phyloP scores from a whole-genome alignment of 2,888 invertebrate species.

The Polia nebulosa region DNA sequence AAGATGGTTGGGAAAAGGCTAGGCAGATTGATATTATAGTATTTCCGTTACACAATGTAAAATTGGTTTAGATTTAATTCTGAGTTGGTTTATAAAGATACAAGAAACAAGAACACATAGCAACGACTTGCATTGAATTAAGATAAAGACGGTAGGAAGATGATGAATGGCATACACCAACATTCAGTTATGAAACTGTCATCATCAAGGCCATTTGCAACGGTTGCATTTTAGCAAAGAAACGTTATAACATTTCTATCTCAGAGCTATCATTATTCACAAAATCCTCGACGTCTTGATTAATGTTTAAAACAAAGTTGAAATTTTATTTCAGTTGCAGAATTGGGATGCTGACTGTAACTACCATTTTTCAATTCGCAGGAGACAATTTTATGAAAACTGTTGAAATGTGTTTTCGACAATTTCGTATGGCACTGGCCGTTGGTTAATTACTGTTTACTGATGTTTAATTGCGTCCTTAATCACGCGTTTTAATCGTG shows the following conservation, averaged over 20 bases:
- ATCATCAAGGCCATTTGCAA: constrained; percentile 64
- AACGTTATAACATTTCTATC: constrained; percentile 63
- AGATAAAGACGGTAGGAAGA: not conserved
- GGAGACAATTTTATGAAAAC: constrained; percentile 63
- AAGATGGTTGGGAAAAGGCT: too few species aligned
- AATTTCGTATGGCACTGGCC: constrained; percentile 30
- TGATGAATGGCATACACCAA: constrained; percentile 32
- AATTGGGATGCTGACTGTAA: constrained; percentile 56
- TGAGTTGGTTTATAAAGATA: too few species aligned
- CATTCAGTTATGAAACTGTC: constrained; percentile 46
- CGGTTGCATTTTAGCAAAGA: constrained; percentile 62
- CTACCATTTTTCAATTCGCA: constrained; percentile 66
- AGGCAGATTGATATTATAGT: too few species aligned
- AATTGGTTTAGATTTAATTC: too few species aligned
- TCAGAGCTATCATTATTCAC: constrained; percentile 77
- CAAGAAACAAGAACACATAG: not conserved
- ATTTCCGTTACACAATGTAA: too few species aligned
- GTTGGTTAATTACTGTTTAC: constrained; percentile 54
- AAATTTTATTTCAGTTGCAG: constrained; percentile 72
- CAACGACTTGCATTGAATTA: not conserved
- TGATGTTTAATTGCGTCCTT: constrained; percentile 32
- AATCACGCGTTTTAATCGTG: constrained; percentile 51
- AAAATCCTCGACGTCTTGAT: constrained; percentile 75
- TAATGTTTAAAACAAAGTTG: constrained; percentile 77
- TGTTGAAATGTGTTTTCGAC: constrained; percentile 55